Evolutionary conservation across 2,797 vertebrate genomes (phyloP).

Genomic region (Chloroceryle inda): DNA sequence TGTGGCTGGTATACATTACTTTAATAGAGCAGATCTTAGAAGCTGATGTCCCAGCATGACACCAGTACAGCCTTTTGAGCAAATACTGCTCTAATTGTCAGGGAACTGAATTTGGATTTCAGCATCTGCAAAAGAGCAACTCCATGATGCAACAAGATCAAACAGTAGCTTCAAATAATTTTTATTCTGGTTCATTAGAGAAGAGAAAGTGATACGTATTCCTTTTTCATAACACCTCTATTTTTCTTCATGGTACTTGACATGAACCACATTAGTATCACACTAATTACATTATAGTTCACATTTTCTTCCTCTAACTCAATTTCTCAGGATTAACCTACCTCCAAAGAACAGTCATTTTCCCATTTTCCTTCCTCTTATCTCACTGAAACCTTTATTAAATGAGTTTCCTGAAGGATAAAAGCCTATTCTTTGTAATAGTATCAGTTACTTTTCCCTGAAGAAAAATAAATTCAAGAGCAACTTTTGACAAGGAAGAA

Average conservation of each 20-base stretch:
- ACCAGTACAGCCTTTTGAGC: background rate
- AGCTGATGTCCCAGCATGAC: background rate
- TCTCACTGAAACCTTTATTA: constrained; percentile 45
- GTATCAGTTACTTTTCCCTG: background rate
- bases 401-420: constrained; percentile 33
- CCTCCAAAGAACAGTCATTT: constrained; percentile 45
- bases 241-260: constrained; percentile 64
- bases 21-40: background rate
- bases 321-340: constrained; percentile 50
- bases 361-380: constrained; percentile 40
- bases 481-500: constrained; percentile 30
- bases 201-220: background rate
- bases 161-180: background rate
- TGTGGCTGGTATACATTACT: background rate
- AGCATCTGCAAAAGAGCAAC: background rate
- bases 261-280: constrained; percentile 20
- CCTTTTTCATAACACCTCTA: constrained; percentile 28
- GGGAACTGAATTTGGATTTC: background rate
- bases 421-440: background rate
- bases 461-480: constrained; percentile 43
- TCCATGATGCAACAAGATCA: background rate
- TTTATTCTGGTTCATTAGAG: background rate
- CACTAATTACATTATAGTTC: constrained; percentile 52
- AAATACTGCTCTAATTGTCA: background rate
- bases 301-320: constrained; percentile 35